A percentile compares a stretch with the other conserved stretches of the same genome.
Conservation (phyloP, 2,888 invertebrate genomes). For the Strigamia crassipes region DNA sequence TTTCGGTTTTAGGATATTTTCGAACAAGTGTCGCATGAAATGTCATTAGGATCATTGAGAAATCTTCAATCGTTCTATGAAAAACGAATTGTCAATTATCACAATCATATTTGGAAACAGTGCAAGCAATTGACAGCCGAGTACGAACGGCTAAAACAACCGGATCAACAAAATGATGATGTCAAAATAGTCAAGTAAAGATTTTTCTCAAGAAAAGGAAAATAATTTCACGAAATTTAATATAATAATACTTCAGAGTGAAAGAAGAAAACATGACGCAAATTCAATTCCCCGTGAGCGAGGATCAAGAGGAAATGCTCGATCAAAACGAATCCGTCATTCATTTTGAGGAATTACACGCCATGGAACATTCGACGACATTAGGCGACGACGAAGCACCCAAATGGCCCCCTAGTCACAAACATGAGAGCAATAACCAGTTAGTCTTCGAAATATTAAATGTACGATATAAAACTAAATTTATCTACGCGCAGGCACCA, state of each 20-base stretch:
- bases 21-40: constrained; percentile 67
- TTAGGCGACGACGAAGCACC: constrained; percentile 48
- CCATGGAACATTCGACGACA: constrained; percentile 47
- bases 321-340: constrained; percentile 45
- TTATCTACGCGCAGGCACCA: constrained; percentile 10
- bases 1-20: constrained; percentile 63
- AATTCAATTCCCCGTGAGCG: constrained; percentile 49
- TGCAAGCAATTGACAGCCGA: constrained; percentile 57
- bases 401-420: constrained; percentile 38
- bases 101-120: constrained; percentile 56
- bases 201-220: not conserved
- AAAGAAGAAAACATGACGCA: constrained; percentile 48
- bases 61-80: constrained; percentile 67
- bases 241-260: constrained; percentile 7
- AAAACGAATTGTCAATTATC: constrained; percentile 58
- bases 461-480: not conserved
- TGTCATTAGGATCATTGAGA: constrained; percentile 66
- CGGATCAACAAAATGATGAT: constrained; percentile 43
- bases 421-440: not conserved
- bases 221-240: not conserved
- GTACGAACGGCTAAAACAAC: constrained; percentile 52
- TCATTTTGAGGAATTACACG: constrained; percentile 49
- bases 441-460: not conserved
- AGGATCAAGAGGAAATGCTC: constrained; percentile 48
- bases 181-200: constrained; percentile 36